A percentile compares a stretch with the other conserved stretches of the same genome.
phyloP scores from a whole-genome alignment of 2,797 vertebrate species.

The Sebastes glaucus region DNA sequence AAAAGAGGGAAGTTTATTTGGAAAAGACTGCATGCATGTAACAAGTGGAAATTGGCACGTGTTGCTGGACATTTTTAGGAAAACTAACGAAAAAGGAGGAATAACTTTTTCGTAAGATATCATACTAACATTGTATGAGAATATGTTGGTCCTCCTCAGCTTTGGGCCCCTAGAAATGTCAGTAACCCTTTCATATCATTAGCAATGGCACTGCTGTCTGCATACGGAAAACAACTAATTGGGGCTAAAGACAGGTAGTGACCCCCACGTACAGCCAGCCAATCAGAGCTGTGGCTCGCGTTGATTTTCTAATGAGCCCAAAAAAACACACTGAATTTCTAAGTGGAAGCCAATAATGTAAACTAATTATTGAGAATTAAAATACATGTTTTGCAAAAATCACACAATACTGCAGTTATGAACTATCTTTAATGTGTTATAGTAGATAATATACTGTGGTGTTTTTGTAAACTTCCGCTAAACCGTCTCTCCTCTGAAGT shows the following conservation, averaged over 20 bases:
- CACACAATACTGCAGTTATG: not conserved
- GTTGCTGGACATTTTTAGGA: too few relatives aligned
- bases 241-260: constrained; percentile 21
- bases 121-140: not conserved
- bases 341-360: not conserved
- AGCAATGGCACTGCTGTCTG: constrained; percentile 9
- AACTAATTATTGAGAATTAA: not conserved
- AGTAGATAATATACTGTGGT: not conserved
- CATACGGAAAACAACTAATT: constrained; percentile 39
- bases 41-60: too few relatives aligned
- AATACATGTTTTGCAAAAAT: not conserved
- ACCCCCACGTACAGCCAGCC: not conserved
- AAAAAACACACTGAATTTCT: not conserved
- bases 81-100: not conserved
- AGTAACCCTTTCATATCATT: constrained; percentile 10
- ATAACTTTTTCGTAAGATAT: not conserved
- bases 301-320: constrained; percentile 31
- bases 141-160: not conserved
- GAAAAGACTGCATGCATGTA: too few relatives aligned
- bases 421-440: not conserved
- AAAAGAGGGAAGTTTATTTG: too few relatives aligned
- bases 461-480: constrained; percentile 21
- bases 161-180: not conserved
- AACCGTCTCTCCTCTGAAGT: constrained; percentile 16
- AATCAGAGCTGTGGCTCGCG: constrained; percentile 2